phyloP scores from a whole-genome alignment of 2,888 invertebrate species.

The Euzophera pinguis region DNA sequence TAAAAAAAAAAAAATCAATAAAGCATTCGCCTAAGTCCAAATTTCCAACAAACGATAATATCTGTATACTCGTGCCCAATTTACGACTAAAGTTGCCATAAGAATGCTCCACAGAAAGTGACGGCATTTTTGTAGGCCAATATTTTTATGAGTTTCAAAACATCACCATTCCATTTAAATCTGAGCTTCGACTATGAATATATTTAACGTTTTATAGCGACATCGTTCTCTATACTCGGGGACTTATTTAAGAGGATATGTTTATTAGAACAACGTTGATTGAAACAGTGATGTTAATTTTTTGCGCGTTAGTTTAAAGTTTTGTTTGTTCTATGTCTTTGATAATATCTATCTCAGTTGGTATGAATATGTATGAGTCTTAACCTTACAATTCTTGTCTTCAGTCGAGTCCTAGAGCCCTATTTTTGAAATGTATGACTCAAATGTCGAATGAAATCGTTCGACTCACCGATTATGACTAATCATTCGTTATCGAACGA shows the following conservation, averaged over 20 bases:
- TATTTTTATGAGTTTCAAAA: constrained; percentile 67
- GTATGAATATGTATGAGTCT: too few species aligned
- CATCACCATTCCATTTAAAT: constrained; percentile 68
- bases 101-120: constrained; percentile 54
- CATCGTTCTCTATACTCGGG: constrained; percentile 50
- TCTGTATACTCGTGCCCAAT: constrained; percentile 58
- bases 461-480: too few species aligned
- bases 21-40: constrained; percentile 49
- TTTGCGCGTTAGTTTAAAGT: too few species aligned
- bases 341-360: too few species aligned
- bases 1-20: constrained; percentile 24
- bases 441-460: too few species aligned
- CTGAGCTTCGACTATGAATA: constrained; percentile 48
- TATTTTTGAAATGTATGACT: too few species aligned
- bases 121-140: constrained; percentile 59
- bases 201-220: constrained; percentile 58
- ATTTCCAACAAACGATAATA: constrained; percentile 62
- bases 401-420: too few species aligned
- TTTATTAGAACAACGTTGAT: too few species aligned
- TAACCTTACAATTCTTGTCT: too few species aligned
- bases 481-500: too few species aligned
- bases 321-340: too few species aligned
- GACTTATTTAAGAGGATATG: constrained; percentile 18
- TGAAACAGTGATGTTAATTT: too few species aligned
- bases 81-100: constrained; percentile 58